Evolutionary conservation across 2,797 vertebrate genomes (phyloP).

Genomic region (Pempheris klunzingeri): DNA sequence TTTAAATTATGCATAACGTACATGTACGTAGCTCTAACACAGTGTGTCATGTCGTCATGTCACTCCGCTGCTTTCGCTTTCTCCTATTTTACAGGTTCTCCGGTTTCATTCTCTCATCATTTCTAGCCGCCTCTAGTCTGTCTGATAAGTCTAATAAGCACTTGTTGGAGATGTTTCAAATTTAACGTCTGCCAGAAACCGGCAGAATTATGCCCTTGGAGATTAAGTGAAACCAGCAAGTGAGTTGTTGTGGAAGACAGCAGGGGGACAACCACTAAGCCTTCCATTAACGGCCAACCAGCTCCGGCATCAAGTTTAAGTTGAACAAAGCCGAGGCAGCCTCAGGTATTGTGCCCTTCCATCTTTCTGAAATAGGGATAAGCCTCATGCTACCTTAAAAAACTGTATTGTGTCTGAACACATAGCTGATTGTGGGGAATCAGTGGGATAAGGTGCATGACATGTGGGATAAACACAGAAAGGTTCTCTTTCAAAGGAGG

Average conservation of each 20-base stretch:
- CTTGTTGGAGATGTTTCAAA: not conserved
- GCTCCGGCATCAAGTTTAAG: not conserved
- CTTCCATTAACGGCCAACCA: not conserved
- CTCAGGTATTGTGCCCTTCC: no score
- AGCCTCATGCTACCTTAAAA: not conserved
- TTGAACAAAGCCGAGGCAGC: not conserved
- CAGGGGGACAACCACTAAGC: no score
- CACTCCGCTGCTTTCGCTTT: no score
- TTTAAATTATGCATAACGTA: not conserved
- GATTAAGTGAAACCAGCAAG: not conserved
- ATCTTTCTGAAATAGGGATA: not conserved
- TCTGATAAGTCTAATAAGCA: not conserved
- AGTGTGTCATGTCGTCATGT: no score
- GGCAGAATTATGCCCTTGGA: no score
- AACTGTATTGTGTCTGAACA: not conserved
- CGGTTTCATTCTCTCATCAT: no score
- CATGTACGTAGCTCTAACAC: not conserved
- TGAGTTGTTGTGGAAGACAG: no score
- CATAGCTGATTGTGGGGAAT: not conserved
- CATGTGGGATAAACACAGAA: slow-evolving; percentile 1
- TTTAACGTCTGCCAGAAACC: not conserved
- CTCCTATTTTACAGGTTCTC: not conserved
- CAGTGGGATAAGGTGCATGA: slow-evolving; percentile 1
- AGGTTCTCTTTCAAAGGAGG: not conserved
- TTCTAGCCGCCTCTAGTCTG: no score